A percentile compares a stretch with the other conserved stretches of the same genome.
These are phyloP conservation scores for Steromphala cineraria DNA, from an alignment of 2,888 invertebrate genomes.

Conservation along the genomic window DNA sequence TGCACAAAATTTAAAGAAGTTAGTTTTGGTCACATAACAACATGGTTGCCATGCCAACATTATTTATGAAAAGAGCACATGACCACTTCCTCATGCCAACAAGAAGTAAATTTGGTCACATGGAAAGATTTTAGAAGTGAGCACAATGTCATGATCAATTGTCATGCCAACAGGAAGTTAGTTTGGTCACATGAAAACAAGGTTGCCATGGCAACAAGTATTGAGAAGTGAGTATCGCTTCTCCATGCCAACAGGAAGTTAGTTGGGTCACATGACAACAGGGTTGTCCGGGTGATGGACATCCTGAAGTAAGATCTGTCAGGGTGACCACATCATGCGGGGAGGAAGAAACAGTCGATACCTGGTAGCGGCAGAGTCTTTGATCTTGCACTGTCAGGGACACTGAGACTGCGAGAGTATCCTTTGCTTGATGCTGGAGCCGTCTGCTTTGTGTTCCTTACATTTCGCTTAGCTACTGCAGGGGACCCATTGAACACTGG, in stretches of 20 bases:
- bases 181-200: no score
- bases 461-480: background rate
- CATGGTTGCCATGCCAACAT: no score
- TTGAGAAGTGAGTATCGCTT: no score
- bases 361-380: conserved; percentile 46
- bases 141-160: no score
- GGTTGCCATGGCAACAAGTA: no score
- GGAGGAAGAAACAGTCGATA: conserved; percentile 21
- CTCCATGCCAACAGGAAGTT: background rate
- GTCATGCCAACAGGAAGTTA: no score
- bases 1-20: no score
- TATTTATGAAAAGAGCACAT: no score
- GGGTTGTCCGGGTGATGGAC: background rate
- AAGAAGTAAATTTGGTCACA: no score
- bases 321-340: background rate
- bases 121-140: no score
- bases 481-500: conserved; percentile 11
- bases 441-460: conserved; percentile 17
- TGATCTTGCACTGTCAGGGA: conserved; percentile 33
- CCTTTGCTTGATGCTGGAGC: background rate
- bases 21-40: no score
- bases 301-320: background rate
- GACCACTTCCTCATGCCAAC: no score
- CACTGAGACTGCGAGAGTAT: conserved; percentile 18
- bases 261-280: background rate